A percentile compares a stretch with the other conserved stretches of the same genome.
Conservation (phyloP, 2,113 vertebrate species). For the Centropus bengalensis region DNA sequence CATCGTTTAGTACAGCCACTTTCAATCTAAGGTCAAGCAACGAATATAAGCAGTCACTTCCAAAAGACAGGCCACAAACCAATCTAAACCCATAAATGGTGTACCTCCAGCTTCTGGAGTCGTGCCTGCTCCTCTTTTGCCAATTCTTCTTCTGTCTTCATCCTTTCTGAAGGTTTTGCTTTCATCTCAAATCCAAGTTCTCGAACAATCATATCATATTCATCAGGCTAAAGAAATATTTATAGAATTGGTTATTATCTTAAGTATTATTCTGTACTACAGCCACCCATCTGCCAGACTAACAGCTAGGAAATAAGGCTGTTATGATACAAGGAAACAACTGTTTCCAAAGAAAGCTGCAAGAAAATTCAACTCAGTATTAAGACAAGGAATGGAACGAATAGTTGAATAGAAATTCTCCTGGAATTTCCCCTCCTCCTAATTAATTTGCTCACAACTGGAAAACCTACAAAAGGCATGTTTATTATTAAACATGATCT, state of each 20-base stretch:
- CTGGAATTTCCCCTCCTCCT: background rate
- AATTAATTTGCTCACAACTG: background rate
- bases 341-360: background rate
- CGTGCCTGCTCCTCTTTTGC: constrained; percentile 86
- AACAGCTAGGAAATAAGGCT: background rate
- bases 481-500: too few species aligned
- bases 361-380: background rate
- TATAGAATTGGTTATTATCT: background rate
- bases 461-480: background rate
- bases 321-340: background rate
- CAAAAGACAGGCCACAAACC: background rate
- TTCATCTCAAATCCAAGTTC: constrained; percentile 98
- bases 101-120: constrained; percentile 89
- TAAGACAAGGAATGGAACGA: background rate
- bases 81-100: background rate
- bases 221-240: constrained; percentile 81
- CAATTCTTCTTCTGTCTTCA: constrained; percentile 91
- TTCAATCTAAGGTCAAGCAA: constrained; percentile 13
- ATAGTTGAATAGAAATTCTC: background rate
- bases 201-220: constrained; percentile 92
- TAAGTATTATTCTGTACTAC: background rate
- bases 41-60: background rate
- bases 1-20: background rate
- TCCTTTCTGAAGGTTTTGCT: constrained; percentile 89
- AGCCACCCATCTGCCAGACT: background rate